Conservation (phyloP, 2,113 vertebrate species). For the Albula goreensis region DNA sequence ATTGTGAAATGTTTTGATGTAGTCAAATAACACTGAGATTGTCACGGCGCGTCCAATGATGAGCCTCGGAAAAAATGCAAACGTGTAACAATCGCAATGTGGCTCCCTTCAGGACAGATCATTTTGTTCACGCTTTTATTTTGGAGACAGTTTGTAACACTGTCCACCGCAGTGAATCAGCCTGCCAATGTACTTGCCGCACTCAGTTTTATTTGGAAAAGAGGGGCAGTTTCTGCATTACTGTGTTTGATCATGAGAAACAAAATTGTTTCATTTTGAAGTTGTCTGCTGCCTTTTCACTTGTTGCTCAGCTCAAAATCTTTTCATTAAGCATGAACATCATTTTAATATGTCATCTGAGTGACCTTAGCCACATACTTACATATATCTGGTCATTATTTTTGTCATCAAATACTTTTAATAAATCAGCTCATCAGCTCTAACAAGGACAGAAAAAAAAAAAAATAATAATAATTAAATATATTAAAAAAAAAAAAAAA, state of each 20-base stretch:
- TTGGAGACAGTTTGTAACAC: slow-evolving; percentile 29
- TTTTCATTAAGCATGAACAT: not conserved
- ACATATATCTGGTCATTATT: too few species aligned
- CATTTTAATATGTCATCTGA: not conserved
- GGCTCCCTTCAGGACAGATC: not conserved
- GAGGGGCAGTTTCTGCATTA: slow-evolving; percentile 25
- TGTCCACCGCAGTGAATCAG: slow-evolving; percentile 15
- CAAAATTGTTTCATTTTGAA: slow-evolving; percentile 32
- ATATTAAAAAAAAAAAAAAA: too few species aligned
- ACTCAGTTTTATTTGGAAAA: slow-evolving; percentile 19
- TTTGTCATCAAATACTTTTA: too few species aligned
- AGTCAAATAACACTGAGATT: slow-evolving; percentile 22
- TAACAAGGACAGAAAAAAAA: not conserved
- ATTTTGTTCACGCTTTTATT: slow-evolving; percentile 23
- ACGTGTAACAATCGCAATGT: slow-evolving; percentile 15
- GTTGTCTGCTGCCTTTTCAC: slow-evolving; percentile 27
- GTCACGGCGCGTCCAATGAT: slow-evolving; percentile 52
- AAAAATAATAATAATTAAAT: not conserved
- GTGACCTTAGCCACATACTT: too few species aligned
- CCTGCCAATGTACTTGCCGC: slow-evolving; percentile 16
- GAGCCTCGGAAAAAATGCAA: slow-evolving; percentile 56
- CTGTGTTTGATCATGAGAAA: not conserved
- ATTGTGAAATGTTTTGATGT: slow-evolving; percentile 45
- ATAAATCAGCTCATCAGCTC: not conserved
- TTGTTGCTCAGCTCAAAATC: not conserved